phyloP scores from a whole-genome alignment of 2,888 invertebrate genomes.

The Nysson spinosus region DNA sequence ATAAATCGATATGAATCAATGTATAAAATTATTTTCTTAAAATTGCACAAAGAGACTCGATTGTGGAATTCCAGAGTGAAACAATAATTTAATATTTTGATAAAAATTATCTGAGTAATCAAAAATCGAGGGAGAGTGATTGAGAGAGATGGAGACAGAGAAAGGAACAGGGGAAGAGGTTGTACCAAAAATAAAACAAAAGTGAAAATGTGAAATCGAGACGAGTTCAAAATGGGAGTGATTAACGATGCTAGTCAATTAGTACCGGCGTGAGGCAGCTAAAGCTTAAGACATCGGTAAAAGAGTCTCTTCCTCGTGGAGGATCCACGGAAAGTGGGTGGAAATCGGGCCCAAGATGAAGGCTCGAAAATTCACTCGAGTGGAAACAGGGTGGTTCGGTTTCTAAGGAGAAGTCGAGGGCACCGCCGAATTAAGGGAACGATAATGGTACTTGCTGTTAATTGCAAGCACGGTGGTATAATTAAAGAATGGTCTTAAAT shows the following conservation, averaged over 20 bases:
- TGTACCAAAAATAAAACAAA: constrained; percentile 30
- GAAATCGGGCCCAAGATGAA: constrained; percentile 3
- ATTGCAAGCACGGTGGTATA: too few relatives aligned
- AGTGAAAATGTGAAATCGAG: constrained; percentile 42
- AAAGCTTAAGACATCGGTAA: constrained; percentile 43
- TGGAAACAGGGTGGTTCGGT: constrained; percentile 1
- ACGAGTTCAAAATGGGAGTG: constrained; percentile 66
- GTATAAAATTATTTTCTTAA: not conserved
- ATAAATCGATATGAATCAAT: too few relatives aligned
- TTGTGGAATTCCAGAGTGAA: too few relatives aligned
- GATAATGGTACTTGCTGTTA: too few relatives aligned
- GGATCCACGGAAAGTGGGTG: constrained; percentile 6
- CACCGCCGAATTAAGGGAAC: too few relatives aligned
- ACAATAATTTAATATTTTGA: too few relatives aligned
- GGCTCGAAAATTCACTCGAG: constrained; percentile 2
- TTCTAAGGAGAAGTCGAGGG: too few relatives aligned
- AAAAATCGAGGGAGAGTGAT: not conserved
- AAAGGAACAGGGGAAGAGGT: constrained; percentile 14
- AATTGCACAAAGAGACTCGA: too few relatives aligned
- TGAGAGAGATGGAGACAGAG: constrained; percentile 4
- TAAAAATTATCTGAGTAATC: too few relatives aligned
- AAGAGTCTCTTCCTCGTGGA: constrained; percentile 20
- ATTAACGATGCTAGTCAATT: constrained; percentile 78
- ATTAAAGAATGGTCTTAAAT: too few relatives aligned
- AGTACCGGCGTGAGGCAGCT: constrained; percentile 66